Evolutionary conservation across 2,797 vertebrate species (phyloP), one percentile per base, ranked within the genome.

Genomic region (Typhlichthys subterraneus): DNA sequence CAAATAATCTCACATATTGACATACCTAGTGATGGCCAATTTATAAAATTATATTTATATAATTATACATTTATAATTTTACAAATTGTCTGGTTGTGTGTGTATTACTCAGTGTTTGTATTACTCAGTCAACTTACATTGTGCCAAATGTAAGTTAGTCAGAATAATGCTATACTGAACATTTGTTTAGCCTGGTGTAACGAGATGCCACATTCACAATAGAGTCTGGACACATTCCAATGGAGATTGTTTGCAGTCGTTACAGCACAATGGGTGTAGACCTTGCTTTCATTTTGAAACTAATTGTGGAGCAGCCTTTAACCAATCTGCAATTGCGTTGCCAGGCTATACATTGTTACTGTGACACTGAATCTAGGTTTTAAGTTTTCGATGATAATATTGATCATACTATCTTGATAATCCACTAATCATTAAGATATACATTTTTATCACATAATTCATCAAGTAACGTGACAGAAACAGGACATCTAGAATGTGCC

Each of bases 401-500:
- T 10, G 42, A 29, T 33, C 46, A 50, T 67, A 47, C 47, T 69
- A 29, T 65, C 53, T 5, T 9, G n/a, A 57, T 46, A 7, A 75
- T 65, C 73, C 5, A 53, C n/a, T 66, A 31, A 73, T 47, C 65
- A 5, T 12, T 19, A 45, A 48, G 70, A 15, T 42, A 29, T 19
- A 48, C 5, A 56, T 12, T 52, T 61, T 55, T 6, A 60, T 42
- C 31, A 38, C 7, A 56, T 29, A 61, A 45, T 50, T 15, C n/a
- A 46, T 31, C 57, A 53, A 4, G 23, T 78, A 51, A 79, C 56
- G 4, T 29, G 23, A 73, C 53, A 73, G 61, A 67, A 69, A 59
- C 58, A 54, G 31, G 53, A 54, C 13, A 38, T 15, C 54, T 56
- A n/a, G 54, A 56, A 38, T 13, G 74, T 48, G 69, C 62, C 72